Conservation (phyloP, 2,797 vertebrate genomes). For the Triplophysa yarkandensis region DNA sequence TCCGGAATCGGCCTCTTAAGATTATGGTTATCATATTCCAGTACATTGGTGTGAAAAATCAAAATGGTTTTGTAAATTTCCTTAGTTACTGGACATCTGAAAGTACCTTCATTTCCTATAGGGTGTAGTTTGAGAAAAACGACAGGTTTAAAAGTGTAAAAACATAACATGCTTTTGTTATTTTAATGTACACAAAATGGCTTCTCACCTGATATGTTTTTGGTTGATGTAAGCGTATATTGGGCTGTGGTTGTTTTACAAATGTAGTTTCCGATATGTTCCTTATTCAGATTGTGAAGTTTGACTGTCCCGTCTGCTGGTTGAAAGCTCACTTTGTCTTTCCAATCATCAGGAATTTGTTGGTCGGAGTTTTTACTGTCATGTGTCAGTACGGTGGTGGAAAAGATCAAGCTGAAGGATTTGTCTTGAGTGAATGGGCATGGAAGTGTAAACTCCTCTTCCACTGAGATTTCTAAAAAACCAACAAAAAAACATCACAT, state of each 20-base stretch:
- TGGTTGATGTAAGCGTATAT: background rate
- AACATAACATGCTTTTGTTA: too few species aligned
- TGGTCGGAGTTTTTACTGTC: background rate
- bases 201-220: background rate
- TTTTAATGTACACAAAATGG: background rate
- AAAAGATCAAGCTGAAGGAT: constrained; percentile 30
- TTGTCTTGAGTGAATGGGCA: constrained; percentile 26
- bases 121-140: too few species aligned
- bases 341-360: background rate
- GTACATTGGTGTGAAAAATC: background rate
- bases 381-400: background rate
- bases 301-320: background rate
- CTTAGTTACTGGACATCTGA: constrained; percentile 27
- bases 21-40: constrained; percentile 5
- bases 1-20: background rate
- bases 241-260: constrained; percentile 17
- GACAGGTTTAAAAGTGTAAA: too few species aligned
- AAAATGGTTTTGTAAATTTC: constrained; percentile 18
- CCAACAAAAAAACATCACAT: background rate
- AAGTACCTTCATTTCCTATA: background rate
- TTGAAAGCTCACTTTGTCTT: background rate
- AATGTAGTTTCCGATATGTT: constrained; percentile 29
- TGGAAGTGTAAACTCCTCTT: background rate
- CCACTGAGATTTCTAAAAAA: background rate
- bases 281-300: background rate